These are phyloP conservation scores for Pagrus major DNA, from an alignment of 2,113 vertebrate genomes.

Conservation along the genomic window DNA sequence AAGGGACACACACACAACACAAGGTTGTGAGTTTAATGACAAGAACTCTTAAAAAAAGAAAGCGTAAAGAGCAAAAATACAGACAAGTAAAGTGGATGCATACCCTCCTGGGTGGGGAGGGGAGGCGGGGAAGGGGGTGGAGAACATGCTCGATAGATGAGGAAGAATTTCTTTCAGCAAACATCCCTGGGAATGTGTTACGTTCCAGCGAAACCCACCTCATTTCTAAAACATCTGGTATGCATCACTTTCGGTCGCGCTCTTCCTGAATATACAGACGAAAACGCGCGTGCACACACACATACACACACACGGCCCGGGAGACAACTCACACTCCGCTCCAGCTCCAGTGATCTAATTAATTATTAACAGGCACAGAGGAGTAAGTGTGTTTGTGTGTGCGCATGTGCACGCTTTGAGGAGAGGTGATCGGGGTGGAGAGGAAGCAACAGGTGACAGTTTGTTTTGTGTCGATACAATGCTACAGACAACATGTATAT, in stretches of 20 bases:
- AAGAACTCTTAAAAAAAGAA: not conserved
- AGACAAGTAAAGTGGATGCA: constrained; percentile 38
- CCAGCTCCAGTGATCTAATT: constrained; percentile 58
- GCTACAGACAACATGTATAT: not conserved
- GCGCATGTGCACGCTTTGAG: not conserved
- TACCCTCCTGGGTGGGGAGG: not conserved
- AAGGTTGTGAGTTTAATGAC: constrained; percentile 21
- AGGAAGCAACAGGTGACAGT: constrained; percentile 60
- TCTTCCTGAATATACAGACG: constrained; percentile 46
- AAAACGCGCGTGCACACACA: not conserved
- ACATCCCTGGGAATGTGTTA: constrained; percentile 82
- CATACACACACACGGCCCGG: constrained; percentile 12
- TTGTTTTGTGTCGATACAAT: constrained; percentile 5
- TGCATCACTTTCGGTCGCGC: constrained; percentile 66
- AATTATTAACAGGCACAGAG: constrained; percentile 67
- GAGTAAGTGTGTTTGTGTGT: not conserved
- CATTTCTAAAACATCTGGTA: constrained; percentile 86
- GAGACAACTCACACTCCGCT: constrained; percentile 49
- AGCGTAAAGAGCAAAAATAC: constrained; percentile 7
- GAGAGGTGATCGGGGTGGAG: constrained; percentile 7
- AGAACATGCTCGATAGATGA: constrained; percentile 77
- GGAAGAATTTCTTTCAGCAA: constrained; percentile 81
- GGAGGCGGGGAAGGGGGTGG: not conserved
- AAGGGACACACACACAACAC: constrained; percentile 15
- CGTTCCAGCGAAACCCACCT: constrained; percentile 82